A percentile compares a stretch with the other conserved stretches of the same genome.
These are phyloP conservation scores for Chydorus sphaericus DNA, from an alignment of 2,888 invertebrate species.

Conservation along the genomic window DNA sequence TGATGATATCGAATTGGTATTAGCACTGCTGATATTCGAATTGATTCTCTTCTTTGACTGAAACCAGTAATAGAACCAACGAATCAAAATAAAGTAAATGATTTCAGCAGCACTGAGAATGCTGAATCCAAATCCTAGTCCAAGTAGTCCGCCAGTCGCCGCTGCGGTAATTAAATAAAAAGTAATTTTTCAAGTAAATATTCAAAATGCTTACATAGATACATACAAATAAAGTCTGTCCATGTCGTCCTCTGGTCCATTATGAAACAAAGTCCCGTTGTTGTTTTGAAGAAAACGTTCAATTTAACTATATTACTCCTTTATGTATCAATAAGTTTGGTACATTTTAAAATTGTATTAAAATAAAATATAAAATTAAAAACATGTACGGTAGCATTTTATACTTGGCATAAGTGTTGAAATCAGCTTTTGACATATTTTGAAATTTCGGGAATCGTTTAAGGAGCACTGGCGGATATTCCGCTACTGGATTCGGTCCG, in stretches of 20 bases:
- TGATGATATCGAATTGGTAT: too few relatives aligned
- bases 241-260: neutral
- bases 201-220: too few relatives aligned
- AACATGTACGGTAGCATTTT: too few relatives aligned
- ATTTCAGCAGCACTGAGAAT: slow-evolving; percentile 14
- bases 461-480: neutral
- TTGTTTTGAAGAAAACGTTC: slow-evolving; percentile 7
- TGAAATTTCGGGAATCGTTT: neutral
- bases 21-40: too few relatives aligned
- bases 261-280: neutral
- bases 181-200: too few relatives aligned
- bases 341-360: neutral
- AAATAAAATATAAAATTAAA: too few relatives aligned
- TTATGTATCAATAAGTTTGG: too few relatives aligned
- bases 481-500: neutral
- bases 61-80: slow-evolving; percentile 9
- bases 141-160: slow-evolving; percentile 13
- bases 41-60: neutral
- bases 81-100: slow-evolving; percentile 13
- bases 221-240: slow-evolving; percentile 11
- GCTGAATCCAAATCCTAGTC: slow-evolving; percentile 16
- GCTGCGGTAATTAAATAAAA: too few relatives aligned
- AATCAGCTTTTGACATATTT: neutral
- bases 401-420: neutral
- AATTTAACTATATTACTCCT: slow-evolving; percentile 5